Conservation (phyloP, 2,888 invertebrate genomes). For the Phasia obesa region DNA sequence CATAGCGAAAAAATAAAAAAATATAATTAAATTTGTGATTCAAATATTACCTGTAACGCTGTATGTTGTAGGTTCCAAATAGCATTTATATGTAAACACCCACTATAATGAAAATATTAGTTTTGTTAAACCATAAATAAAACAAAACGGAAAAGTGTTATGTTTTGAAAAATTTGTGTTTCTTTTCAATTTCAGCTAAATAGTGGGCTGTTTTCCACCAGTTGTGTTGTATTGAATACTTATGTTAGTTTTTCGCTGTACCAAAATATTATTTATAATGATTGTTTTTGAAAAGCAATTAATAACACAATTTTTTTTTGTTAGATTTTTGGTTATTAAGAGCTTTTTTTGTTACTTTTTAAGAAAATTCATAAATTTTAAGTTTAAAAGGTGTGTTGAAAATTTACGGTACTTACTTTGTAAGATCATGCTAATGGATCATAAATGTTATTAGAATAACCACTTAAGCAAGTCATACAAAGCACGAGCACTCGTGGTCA, state of each 20-base stretch:
- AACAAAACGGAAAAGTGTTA: slow-evolving; percentile 27
- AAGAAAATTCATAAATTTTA: slow-evolving; percentile 61
- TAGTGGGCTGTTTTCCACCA: slow-evolving; percentile 49
- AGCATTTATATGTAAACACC: slow-evolving; percentile 48
- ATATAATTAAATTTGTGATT: not conserved
- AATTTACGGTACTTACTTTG: slow-evolving; percentile 64
- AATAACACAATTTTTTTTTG: slow-evolving; percentile 42
- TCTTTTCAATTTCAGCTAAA: slow-evolving; percentile 16
- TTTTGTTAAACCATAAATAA: slow-evolving; percentile 38
- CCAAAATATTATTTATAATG: slow-evolving; percentile 66
- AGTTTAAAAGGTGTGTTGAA: slow-evolving; percentile 67
- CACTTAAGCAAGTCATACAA: slow-evolving; percentile 38
- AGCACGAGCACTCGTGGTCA: slow-evolving; percentile 10
- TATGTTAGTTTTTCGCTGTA: not conserved
- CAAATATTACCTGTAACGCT: slow-evolving; percentile 3
- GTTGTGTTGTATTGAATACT: slow-evolving; percentile 37
- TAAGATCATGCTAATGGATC: slow-evolving; percentile 64
- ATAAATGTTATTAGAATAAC: slow-evolving; percentile 60
- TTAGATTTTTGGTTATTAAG: slow-evolving; percentile 29
- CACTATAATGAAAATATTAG: slow-evolving; percentile 49
- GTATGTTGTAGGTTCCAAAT: slow-evolving; percentile 13
- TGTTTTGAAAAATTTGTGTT: slow-evolving; percentile 20
- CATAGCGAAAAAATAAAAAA: not conserved
- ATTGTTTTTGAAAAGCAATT: slow-evolving; percentile 70
- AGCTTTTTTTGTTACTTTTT: slow-evolving; percentile 20